Evolutionary conservation across 2,888 invertebrate species (phyloP).

Genomic region (Sphaerophoria taeniata): DNA sequence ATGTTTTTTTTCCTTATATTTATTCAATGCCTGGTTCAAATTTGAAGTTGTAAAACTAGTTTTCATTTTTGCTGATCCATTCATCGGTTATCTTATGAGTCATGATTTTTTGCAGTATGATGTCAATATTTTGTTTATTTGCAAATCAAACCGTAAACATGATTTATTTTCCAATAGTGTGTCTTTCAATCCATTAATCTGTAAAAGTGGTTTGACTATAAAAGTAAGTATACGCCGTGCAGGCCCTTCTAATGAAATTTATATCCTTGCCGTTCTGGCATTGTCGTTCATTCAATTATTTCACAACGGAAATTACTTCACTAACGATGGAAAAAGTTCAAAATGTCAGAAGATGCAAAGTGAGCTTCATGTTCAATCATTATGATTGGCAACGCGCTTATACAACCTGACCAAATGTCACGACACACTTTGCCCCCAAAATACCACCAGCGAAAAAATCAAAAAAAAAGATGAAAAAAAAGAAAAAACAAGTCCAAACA

Average conservation of each 20-base stretch:
- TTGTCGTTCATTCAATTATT: too few species aligned
- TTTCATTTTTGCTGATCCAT: neutral
- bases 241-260: too few species aligned
- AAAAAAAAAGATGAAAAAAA: constrained; percentile 2
- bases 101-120: constrained; percentile 1
- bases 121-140: constrained; percentile 8
- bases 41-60: constrained; percentile 6
- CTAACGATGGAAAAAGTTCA: neutral
- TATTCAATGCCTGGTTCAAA: constrained; percentile 39
- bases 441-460: neutral
- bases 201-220: too few species aligned
- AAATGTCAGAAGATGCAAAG: neutral
- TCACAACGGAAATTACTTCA: too few species aligned
- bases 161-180: too few species aligned
- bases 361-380: neutral
- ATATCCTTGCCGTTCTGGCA: too few species aligned
- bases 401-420: constrained; percentile 50
- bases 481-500: constrained; percentile 13
- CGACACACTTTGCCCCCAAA: neutral
- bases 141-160: neutral
- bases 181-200: too few species aligned
- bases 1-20: neutral
- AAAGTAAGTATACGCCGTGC: too few species aligned
- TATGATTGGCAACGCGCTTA: constrained; percentile 3
- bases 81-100: constrained; percentile 13